These are phyloP conservation scores for Limnephilus lunatus DNA, from an alignment of 2,888 invertebrate species.

Conservation along the genomic window DNA sequence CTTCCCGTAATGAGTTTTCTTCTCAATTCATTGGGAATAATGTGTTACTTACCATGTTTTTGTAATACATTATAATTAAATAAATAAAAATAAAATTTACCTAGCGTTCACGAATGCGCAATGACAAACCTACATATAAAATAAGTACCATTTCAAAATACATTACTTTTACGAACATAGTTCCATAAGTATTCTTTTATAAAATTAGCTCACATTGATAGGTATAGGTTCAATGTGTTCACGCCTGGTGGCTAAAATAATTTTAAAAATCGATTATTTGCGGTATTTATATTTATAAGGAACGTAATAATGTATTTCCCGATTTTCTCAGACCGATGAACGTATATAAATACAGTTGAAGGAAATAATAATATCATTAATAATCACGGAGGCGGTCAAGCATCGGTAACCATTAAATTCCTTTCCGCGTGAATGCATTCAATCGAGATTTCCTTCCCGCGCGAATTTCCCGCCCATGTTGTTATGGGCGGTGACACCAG, in stretches of 20 bases:
- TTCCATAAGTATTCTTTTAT: no score
- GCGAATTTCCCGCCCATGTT: neutral
- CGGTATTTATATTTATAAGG: neutral
- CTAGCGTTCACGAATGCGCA: neutral
- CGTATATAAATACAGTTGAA: neutral
- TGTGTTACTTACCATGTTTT: no score
- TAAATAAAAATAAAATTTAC: no score
- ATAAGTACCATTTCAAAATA: neutral
- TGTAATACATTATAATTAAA: no score
- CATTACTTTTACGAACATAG: no score
- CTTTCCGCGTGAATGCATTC: neutral
- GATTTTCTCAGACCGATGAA: neutral
- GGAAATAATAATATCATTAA: neutral
- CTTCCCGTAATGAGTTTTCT: no score
- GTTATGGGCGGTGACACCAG: neutral
- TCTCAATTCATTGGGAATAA: no score
- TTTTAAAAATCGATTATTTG: neutral
- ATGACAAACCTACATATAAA: neutral
- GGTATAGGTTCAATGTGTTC: no score
- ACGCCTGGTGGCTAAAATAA: neutral
- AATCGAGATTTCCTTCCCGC: neutral
- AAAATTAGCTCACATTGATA: no score
- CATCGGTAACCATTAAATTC: neutral
- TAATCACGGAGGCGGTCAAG: constrained; percentile 12
- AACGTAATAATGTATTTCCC: neutral